Percentiles rank a stretch among this genome's conserved stretches.
phyloP scores from a whole-genome alignment of 1,140 invertebrate species.

The Liolophura sinensis region DNA sequence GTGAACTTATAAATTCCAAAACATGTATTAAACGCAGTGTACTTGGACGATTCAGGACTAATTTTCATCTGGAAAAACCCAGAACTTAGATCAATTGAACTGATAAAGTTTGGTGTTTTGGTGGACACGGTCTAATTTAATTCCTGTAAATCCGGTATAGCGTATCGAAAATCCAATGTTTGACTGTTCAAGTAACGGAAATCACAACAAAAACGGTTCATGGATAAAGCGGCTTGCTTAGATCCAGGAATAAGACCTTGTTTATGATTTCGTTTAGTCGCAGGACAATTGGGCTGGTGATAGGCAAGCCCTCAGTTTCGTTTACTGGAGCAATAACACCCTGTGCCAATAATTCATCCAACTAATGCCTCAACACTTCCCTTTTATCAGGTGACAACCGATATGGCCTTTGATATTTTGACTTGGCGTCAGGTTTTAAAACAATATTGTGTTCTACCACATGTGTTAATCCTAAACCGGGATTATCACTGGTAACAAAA shows the following conservation, averaged over 20 bases:
- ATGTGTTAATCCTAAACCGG: constrained; percentile 10
- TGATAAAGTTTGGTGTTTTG: not conserved
- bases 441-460: constrained; percentile 10
- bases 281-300: no score
- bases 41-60: no score
- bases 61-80: no score
- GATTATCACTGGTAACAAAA: constrained; percentile 12
- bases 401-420: constrained; percentile 16
- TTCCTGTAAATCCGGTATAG: constrained; percentile 7
- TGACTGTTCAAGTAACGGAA: not conserved
- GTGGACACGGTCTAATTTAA: not conserved
- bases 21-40: constrained; percentile 1
- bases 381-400: constrained; percentile 12
- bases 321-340: no score
- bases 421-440: constrained; percentile 9
- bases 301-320: no score
- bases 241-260: not conserved
- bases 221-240: not conserved
- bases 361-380: constrained; percentile 13
- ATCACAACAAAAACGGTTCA: constrained; percentile 2
- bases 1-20: constrained; percentile 2
- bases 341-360: no score
- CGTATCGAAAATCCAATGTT: not conserved
- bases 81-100: not conserved
- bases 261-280: not conserved